Evolutionary conservation across 2,797 vertebrate species (phyloP).

Genomic region (Ctenosaura bakeri): DNA sequence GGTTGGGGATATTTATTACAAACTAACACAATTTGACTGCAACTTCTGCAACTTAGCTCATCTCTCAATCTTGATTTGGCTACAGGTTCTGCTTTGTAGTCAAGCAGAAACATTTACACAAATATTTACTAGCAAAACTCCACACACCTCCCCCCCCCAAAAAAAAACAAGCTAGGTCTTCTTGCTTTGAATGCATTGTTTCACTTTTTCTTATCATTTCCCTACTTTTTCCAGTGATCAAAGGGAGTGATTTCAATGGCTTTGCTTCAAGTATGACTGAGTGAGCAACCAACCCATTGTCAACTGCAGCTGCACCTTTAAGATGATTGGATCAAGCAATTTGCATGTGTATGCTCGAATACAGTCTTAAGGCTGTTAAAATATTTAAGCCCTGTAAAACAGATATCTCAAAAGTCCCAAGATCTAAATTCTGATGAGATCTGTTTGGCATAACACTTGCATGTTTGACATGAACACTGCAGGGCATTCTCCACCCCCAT

Average conservation of each 20-base stretch:
- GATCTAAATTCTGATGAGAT: not conserved
- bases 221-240: too few species aligned
- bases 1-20: not conserved
- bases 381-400: not conserved
- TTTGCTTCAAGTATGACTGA: not conserved
- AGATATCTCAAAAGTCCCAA: not conserved
- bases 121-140: not conserved
- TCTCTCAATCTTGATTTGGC: not conserved
- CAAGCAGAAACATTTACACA: not conserved
- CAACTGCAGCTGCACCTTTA: not conserved
- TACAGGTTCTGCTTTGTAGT: not conserved
- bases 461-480: not conserved
- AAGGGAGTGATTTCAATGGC: not conserved
- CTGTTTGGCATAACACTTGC: not conserved
- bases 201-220: too few species aligned
- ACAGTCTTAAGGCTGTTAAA: not conserved
- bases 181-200: not conserved
- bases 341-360: not conserved
- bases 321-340: not conserved
- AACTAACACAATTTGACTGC: not conserved
- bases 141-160: not conserved
- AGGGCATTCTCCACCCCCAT: not conserved
- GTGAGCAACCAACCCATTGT: slow-evolving; percentile 2
- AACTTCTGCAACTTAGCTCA: not conserved
- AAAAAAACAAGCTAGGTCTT: not conserved